Base-by-base conservation (phyloP, 1,140 invertebrate genomes). In the Reticulitermes speratus region DNA sequence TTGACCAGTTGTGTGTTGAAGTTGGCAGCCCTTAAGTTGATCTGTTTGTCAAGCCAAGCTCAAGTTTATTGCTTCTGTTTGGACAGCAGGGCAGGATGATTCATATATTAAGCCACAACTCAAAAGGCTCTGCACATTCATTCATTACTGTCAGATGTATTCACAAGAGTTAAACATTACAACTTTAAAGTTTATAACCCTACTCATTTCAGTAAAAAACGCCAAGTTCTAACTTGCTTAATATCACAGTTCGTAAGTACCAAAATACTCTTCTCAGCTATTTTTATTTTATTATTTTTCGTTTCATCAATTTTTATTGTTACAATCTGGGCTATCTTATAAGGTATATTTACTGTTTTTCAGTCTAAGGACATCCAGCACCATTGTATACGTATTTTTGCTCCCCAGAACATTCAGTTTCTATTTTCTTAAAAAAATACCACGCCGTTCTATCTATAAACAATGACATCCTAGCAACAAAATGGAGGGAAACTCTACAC, bases 121-220 rank as follows among this genome's bases (percentile, higher is more conserved):
- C n/a, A 30, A 75, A 75, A 75, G 65, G n/a, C 65, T 75, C 65
- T 25, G n/a, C n/a, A n/a, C 65, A 75, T 75, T 75, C 65, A 75
- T 75, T 75, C 65, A 30, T 75, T 75, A 75, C 25, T 75, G 65
- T 75, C n/a, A 75, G 25, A 75, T 75, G n/a, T 75, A 75, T 75
- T 75, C 65, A 30, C n/a, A 75, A 75, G 65, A 75, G 2, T 75
- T 75, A n/a, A 75, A 75, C 25, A 25, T 25, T 25, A 75, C 65
- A 75, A 75, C 65, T 75, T 75, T 75, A 75, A n/a, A 75, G 65
- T 75, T 75, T 75, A 75, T 25, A 25, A 30, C 16, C 65, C 65
- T 75, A 75, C n/a, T 75, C 65, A 75, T 75, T 75, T 25, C 65
- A 75, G 65, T 75, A 75, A 75, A 75, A 75, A 75, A 75, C n/a